Conservation (phyloP, 2,888 invertebrate species). For the Thymelicus lineola region DNA sequence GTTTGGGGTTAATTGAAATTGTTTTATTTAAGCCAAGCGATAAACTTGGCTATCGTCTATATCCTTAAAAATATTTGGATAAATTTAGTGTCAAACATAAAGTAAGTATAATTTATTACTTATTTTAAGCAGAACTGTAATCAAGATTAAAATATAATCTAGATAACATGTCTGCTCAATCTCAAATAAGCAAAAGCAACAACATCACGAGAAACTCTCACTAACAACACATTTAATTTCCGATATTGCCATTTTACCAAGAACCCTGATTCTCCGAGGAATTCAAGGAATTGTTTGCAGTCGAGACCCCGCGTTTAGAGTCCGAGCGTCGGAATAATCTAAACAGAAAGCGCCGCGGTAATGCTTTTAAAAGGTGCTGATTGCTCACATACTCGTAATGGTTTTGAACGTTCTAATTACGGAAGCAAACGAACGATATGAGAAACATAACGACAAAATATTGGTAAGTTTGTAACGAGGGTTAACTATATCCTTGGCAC, state of each 20-base stretch:
- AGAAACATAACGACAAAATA: slow-evolving; percentile 12
- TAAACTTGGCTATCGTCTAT: too few species aligned
- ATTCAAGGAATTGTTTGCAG: slow-evolving; percentile 48
- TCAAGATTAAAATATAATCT: too few species aligned
- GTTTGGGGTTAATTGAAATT: too few species aligned
- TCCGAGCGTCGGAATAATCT: slow-evolving; percentile 21
- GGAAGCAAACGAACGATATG: slow-evolving; percentile 16
- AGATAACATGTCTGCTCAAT: too few species aligned
- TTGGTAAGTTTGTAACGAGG: neutral
- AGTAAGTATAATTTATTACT: too few species aligned
- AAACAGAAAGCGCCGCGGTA: slow-evolving; percentile 30
- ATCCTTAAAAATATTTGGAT: too few species aligned
- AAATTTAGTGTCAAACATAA: too few species aligned
- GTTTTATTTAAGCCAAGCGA: too few species aligned
- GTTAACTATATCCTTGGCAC: too few species aligned
- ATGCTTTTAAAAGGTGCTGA: slow-evolving; percentile 39
- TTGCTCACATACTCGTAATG: slow-evolving; percentile 29
- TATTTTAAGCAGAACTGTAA: too few species aligned
- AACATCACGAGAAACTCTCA: too few species aligned
- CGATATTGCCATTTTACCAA: neutral
- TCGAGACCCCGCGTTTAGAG: slow-evolving; percentile 33
- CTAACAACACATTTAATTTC: neutral
- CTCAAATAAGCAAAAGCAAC: too few species aligned
- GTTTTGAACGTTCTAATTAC: slow-evolving; percentile 34
- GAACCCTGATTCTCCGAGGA: slow-evolving; percentile 26